phyloP scores from a whole-genome alignment of 1,140 invertebrate genomes.

The Plodia interpunctella region DNA sequence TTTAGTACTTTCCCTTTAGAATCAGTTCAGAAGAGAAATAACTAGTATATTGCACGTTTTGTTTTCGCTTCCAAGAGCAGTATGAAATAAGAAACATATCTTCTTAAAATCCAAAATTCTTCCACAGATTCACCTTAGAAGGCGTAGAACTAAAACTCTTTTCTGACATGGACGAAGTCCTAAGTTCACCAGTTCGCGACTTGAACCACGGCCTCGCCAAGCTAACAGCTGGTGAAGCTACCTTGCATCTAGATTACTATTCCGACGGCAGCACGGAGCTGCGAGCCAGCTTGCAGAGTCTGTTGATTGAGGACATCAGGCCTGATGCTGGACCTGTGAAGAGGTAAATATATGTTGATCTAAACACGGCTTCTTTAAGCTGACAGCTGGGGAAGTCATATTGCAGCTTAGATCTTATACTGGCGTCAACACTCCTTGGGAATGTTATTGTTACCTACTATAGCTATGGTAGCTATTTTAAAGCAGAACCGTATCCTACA shows the following conservation, averaged over 20 bases:
- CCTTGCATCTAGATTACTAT: constrained; percentile 80
- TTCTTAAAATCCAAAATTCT: background rate
- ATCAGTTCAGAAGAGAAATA: no score
- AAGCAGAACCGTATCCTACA: no score
- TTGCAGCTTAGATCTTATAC: constrained; percentile 81
- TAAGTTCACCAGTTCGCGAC: constrained; percentile 86
- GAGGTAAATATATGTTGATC: constrained; percentile 74
- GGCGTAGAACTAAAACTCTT: constrained; percentile 83
- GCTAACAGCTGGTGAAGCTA: constrained; percentile 84
- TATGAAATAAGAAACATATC: no score
- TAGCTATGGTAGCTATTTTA: no score
- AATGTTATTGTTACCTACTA: no score
- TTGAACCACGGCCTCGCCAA: constrained; percentile 84
- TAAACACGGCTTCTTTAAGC: constrained; percentile 83
- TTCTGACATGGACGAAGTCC: constrained; percentile 84
- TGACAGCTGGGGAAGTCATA: constrained; percentile 83
- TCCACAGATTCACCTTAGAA: constrained; percentile 81
- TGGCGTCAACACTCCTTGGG: constrained; percentile 84
- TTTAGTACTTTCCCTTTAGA: no score
- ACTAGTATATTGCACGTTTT: no score
- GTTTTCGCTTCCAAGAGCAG: no score
- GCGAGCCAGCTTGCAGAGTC: constrained; percentile 83
- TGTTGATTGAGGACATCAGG: constrained; percentile 85
- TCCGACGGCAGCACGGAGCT: constrained; percentile 85
- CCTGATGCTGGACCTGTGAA: constrained; percentile 80